These are phyloP conservation scores for Pangasianodon gigas DNA, from an alignment of 2,113 vertebrate genomes.

Conservation along the genomic window DNA sequence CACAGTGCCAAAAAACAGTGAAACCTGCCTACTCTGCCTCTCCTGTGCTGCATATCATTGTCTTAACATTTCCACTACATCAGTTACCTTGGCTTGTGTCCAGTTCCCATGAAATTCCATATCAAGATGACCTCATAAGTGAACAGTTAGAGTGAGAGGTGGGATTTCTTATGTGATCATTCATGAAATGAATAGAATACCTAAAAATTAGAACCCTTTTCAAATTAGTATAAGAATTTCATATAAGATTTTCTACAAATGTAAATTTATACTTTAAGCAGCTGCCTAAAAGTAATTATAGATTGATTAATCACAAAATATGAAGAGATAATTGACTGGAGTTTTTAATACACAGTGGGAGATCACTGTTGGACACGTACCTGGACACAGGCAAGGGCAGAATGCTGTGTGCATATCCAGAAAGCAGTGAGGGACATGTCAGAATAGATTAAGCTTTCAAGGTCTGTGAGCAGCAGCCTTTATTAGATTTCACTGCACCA, in stretches of 20 bases:
- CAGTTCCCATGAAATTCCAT: slow-evolving; percentile 5
- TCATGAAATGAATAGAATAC: not conserved
- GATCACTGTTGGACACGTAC: not conserved
- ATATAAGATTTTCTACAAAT: not conserved
- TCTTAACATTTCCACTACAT: slow-evolving; percentile 17
- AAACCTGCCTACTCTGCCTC: slow-evolving; percentile 13
- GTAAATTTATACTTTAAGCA: not conserved
- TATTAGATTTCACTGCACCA: slow-evolving; percentile 46
- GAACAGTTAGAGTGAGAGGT: not conserved
- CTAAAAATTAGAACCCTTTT: not conserved
- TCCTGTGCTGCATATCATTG: slow-evolving; percentile 20
- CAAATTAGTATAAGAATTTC: not conserved
- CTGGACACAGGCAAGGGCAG: slow-evolving; percentile 11
- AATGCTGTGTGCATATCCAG: slow-evolving; percentile 6
- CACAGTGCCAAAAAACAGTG: slow-evolving; percentile 17
- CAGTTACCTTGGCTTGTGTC: slow-evolving; percentile 20
- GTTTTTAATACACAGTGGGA: not conserved
- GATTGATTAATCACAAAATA: not conserved
- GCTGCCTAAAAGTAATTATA: not conserved
- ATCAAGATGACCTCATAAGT: not conserved
- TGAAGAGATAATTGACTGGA: not conserved
- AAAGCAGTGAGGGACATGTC: slow-evolving; percentile 34
- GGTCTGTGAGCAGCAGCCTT: slow-evolving; percentile 37
- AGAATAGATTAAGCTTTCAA: slow-evolving; percentile 41
- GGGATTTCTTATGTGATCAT: not conserved